Percentiles rank a stretch among this genome's conserved stretches.
phyloP scores from a whole-genome alignment of 2,113 vertebrate species.

The Baryphthengus martii region DNA sequence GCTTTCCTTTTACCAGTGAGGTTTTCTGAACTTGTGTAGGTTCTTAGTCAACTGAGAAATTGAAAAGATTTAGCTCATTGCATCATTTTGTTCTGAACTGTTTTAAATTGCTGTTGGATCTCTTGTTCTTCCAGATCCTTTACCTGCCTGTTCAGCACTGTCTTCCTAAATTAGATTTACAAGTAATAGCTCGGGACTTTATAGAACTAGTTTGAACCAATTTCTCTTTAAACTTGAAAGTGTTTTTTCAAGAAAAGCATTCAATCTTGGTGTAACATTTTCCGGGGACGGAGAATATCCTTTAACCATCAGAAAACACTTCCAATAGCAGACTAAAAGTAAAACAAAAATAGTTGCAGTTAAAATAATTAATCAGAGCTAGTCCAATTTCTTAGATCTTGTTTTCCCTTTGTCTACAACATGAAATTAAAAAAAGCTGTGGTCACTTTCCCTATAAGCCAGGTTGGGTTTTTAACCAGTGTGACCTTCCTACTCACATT shows the following conservation, averaged over 20 bases:
- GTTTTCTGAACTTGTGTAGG: not conserved
- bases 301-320: not conserved
- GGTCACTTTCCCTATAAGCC: not conserved
- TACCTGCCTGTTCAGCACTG: not conserved
- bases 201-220: not conserved
- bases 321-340: not conserved
- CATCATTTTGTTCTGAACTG: not conserved
- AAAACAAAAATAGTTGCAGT: not conserved
- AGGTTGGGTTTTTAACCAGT: not conserved
- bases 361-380: not conserved
- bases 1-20: not conserved
- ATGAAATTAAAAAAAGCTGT: not conserved
- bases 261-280: not conserved
- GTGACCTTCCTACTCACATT: conserved; percentile 9
- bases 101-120: not conserved
- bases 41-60: not conserved
- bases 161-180: not conserved
- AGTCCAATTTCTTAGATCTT: not conserved
- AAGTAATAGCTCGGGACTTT: not conserved
- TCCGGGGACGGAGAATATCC: not conserved
- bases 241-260: not conserved
- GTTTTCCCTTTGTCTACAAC: not conserved
- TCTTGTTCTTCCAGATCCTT: not conserved
- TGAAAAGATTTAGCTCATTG: not conserved
- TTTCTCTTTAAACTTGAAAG: not conserved